Evolutionary conservation across 1,140 invertebrate species (phyloP), one percentile per base, ranked within the genome.

Genomic region (Schmidtea mediterranea): DNA sequence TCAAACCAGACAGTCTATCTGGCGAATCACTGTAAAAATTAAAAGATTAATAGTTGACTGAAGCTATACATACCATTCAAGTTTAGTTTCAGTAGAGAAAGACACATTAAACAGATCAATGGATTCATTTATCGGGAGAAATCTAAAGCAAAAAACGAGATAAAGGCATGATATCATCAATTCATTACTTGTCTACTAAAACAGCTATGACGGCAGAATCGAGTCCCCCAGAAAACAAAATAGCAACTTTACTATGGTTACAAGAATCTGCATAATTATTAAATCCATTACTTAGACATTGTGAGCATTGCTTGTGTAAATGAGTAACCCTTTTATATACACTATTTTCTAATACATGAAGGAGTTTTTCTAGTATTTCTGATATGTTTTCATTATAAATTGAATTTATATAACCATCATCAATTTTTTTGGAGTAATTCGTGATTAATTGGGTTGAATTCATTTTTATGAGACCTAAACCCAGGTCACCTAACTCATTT

Each of bases 41-140:
- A 10, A 12, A 6, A 2, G 12, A 15, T 40, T 26, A 36, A 9
- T 41, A 26, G 21, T 18, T 12, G 6, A 43, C 5, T 8, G 24
- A 36, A 43, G 2, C 43, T n/a, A 18, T 46, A 53, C 48, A 32
- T 47, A 48, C 2, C 46, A 21, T 21, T 47, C 51, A 46, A 15
- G 8, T 19, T 50, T 6, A 22, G 6, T 45, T 3, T 13, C 43
- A 21, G 51, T 38, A 62, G 67, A 74, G 71, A 95, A 95, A n/a
- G 84, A 81, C 23, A 94, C 82, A 74, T 94, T 95, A 16, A 92
- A 72, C n/a, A 94, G 71, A 67, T 94, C 86, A 56, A 94, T 83
- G 32, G 76, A 70, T 59, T 80, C 75, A 36, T 70, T 56, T 52
- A 56, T 52, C 2, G 74, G 67, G 19, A 84, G 59, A 68, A 72